phyloP scores from a whole-genome alignment of 2,797 vertebrate genomes.

The Sebastes nivosus region DNA sequence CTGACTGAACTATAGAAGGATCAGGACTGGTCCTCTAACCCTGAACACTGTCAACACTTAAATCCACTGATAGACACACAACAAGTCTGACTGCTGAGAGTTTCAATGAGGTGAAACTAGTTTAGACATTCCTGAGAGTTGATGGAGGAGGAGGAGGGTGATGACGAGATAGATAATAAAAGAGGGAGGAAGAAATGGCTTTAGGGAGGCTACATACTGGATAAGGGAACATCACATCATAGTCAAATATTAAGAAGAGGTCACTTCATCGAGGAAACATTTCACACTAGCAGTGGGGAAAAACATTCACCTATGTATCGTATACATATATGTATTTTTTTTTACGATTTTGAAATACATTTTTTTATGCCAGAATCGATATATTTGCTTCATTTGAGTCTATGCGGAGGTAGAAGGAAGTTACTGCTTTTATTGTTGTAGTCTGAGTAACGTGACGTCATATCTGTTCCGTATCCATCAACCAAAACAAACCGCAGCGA shows the following conservation, averaged over 20 bases:
- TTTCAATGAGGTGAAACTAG: slow-evolving; percentile 43
- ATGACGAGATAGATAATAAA: not conserved
- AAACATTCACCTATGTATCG: too few species aligned
- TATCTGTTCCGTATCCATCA: fast-evolving
- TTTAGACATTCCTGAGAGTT: slow-evolving; percentile 45
- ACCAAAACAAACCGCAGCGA: fast-evolving
- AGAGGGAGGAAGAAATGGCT: not conserved
- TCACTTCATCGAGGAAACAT: not conserved
- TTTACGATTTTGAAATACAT: too few species aligned
- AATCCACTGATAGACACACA: not conserved
- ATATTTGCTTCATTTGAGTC: too few species aligned
- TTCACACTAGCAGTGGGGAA: not conserved
- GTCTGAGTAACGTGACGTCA: too few species aligned
- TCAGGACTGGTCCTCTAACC: not conserved
- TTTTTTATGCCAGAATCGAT: too few species aligned
- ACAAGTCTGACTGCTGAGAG: not conserved
- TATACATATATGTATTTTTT: too few species aligned
- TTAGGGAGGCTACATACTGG: not conserved
- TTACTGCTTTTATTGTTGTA: too few species aligned
- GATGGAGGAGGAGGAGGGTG: slow-evolving; percentile 27
- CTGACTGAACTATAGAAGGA: not conserved
- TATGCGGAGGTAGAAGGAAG: too few species aligned
- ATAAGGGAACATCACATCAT: not conserved
- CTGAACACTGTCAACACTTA: not conserved
- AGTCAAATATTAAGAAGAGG: not conserved